These are phyloP conservation scores for Erpornis zantholeuca DNA, from an alignment of 2,113 vertebrate species.

Conservation along the genomic window DNA sequence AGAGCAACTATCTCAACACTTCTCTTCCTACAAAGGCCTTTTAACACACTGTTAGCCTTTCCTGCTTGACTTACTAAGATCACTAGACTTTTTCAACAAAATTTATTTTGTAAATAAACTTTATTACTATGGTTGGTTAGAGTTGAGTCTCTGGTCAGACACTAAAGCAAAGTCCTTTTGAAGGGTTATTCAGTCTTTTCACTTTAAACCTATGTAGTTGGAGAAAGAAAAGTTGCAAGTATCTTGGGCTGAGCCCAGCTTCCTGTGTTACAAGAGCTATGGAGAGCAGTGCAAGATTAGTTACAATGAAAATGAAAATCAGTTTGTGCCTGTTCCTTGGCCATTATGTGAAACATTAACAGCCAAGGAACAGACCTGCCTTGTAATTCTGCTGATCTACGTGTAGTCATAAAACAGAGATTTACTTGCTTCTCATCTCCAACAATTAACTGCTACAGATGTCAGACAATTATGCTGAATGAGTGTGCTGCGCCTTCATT, in stretches of 20 bases:
- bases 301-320: conserved; percentile 26
- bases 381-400: neutral
- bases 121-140: neutral
- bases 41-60: neutral
- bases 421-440: conserved; percentile 4
- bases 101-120: conserved; percentile 33
- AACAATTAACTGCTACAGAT: conserved; percentile 3
- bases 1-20: neutral
- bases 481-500: neutral
- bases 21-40: neutral
- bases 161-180: neutral
- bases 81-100: neutral
- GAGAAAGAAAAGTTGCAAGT: neutral
- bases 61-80: neutral
- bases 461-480: neutral
- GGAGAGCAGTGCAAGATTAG: neutral
- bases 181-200: neutral
- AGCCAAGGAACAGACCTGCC: too few species aligned
- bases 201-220: neutral
- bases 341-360: conserved; percentile 15
- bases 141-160: neutral
- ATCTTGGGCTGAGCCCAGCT: neutral
- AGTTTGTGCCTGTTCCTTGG: neutral
- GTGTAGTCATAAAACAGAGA: neutral
- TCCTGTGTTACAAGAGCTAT: neutral